A percentile compares a stretch with the other conserved stretches of the same genome.
Conservation (phyloP, 37 sponge, comb jelly and placozoan genomes). For the Aplysina aerophoba region DNA sequence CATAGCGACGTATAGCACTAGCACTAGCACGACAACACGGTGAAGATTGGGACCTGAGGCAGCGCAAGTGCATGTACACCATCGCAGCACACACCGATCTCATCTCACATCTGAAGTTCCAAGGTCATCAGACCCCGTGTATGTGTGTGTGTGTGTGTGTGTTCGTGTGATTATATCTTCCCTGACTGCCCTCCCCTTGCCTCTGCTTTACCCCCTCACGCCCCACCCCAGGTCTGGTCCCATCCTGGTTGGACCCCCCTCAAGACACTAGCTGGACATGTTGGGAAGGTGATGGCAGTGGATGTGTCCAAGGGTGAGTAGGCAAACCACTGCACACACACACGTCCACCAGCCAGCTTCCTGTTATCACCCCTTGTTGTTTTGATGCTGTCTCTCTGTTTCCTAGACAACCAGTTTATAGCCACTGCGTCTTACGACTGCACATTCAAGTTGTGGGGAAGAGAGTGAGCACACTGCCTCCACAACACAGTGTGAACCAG, state of each 20-base stretch:
- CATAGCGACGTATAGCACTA: too few relatives aligned
- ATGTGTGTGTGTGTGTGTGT: too few relatives aligned
- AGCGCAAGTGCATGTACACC: conserved; percentile 76
- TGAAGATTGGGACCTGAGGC: conserved; percentile 98
- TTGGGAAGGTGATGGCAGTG: conserved; percentile 96
- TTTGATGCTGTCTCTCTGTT: conserved; percentile 21
- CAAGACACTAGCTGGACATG: conserved; percentile 95
- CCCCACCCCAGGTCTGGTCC: conserved; percentile 77
- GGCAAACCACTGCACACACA: too few relatives aligned
- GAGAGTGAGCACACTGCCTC: too few relatives aligned
- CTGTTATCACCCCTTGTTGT: too few relatives aligned
- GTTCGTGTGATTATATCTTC: too few relatives aligned
- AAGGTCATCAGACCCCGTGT: conserved; percentile 36
- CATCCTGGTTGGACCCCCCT: conserved; percentile 97
- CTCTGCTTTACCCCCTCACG: too few relatives aligned
- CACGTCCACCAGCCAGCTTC: too few relatives aligned
- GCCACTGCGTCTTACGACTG: conserved; percentile 96
- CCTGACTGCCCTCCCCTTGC: too few relatives aligned
- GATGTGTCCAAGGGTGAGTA: conserved; percentile 91
- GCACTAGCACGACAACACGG: too few relatives aligned
- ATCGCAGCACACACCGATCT: conserved; percentile 92
- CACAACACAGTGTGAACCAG: too few relatives aligned
- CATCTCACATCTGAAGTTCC: conserved; percentile 86
- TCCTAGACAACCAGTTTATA: conserved; percentile 78
- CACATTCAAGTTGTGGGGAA: conserved; percentile 97